Evolutionary conservation across 2,888 invertebrate genomes (phyloP).

Genomic region (Agrochola lychnidis): DNA sequence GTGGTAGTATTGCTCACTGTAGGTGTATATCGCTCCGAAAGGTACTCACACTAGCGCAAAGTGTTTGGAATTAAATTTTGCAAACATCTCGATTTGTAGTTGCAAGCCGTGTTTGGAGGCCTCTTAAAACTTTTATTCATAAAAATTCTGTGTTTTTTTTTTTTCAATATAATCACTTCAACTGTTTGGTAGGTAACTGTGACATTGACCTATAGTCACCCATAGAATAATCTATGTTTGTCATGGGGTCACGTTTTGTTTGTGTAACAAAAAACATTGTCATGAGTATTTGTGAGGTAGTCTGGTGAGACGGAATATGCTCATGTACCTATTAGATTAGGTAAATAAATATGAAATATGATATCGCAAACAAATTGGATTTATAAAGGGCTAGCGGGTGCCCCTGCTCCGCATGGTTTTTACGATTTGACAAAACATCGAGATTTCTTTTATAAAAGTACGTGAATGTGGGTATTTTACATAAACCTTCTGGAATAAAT

Average conservation of each 20-base stretch:
- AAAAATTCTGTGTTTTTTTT: not conserved
- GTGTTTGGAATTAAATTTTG: too few relatives aligned
- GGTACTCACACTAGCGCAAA: too few relatives aligned
- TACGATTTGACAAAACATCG: not conserved
- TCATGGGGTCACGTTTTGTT: not conserved
- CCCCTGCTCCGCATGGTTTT: not conserved
- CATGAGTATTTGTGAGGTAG: not conserved
- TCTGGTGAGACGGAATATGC: too few relatives aligned
- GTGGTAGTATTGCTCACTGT: too few relatives aligned
- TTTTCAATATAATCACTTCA: not conserved
- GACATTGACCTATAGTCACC: not conserved
- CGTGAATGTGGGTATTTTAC: not conserved
- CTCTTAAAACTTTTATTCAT: not conserved
- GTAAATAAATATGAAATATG: not conserved
- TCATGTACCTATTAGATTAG: not conserved
- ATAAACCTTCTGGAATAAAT: too few relatives aligned
- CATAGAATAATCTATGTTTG: not conserved
- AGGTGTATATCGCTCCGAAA: too few relatives aligned
- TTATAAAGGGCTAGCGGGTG: not conserved
- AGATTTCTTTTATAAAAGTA: not conserved
- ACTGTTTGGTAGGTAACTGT: not conserved
- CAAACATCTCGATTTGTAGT: too few relatives aligned
- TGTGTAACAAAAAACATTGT: not conserved
- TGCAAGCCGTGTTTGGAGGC: too few relatives aligned
- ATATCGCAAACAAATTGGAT: not conserved